Evolutionary conservation across 2,113 vertebrate species (phyloP), one percentile per base, ranked within the genome.

Genomic region (Psittacula cyanocephala): DNA sequence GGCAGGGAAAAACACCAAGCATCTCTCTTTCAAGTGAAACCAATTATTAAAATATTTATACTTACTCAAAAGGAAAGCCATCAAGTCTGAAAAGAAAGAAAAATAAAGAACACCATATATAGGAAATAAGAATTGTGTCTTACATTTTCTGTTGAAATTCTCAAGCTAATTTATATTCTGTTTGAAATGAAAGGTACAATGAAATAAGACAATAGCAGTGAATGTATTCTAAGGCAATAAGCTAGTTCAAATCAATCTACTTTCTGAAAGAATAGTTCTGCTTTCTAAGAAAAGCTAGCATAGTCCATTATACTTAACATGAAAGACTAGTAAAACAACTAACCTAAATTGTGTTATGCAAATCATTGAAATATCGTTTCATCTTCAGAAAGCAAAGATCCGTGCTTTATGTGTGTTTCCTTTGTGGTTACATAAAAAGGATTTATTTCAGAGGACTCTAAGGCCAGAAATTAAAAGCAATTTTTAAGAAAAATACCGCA

Each of bases 61-160:
- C 99, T 99, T 98, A 99, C 98, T 99, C 99, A 97, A 99, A 99
- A 86, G 98, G 98, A 98, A 99, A 99, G 97, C 98, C 98, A 98
- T 99, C 99, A 63, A 99, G 98, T 97, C 99, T 99, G 98, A 90
- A 98, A 98, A 98, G 93, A 98, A 97, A 95, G 97, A 96, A 96
- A 87, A 91, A 94, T 35, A 95, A 87, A 90, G 94, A 92, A 97
- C 76, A 95, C 85, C 96, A 96, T 84, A 88, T 57, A 86, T 67
- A 78, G 93, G 63, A 93, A 94, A 62, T 62, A 74, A 77, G 57
- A 94, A 91, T 33, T 84, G 74, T 7, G 27, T 60, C 35, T 90
- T 50, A 81, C 3, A 70, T 88, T 92, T 92, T 80, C 69, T 90
- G 63, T 46, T 90, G 49, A 88, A 70, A 74, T 50, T 86, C 75